Evolutionary conservation across 2,888 invertebrate genomes (phyloP), one percentile per base, ranked within the genome.

Genomic region (Drosophila vallismaia): DNA sequence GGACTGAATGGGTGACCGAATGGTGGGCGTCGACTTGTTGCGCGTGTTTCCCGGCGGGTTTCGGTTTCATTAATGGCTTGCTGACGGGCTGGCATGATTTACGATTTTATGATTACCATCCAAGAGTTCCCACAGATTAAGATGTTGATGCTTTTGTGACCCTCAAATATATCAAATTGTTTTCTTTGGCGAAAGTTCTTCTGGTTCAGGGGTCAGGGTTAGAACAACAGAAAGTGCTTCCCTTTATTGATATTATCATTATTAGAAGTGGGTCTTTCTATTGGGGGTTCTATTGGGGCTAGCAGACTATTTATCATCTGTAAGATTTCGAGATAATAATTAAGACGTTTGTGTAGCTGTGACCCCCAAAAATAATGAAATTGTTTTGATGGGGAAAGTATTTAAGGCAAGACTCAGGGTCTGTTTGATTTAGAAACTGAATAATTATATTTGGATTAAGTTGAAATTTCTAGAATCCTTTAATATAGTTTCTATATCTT

Each of bases 21-120:
- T 62, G 44, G 29, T 64, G 63, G 63, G 63, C 63, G 66, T 49
- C 52, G 45, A 71, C 70, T 78, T 70, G 79, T 71, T 74, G 84
- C 81, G 84, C 78, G 73, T 81, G 81, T 77, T 50, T 33, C 49
- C 49, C 63, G 46, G 10, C 51, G 10, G n/a, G 53, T 49, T 49
- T 66, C 36, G 36, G 40, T 71, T 76, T 84, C 69, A 71, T 81
- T 84, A 78, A 81, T 81, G 64, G 58, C 49, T 63, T 29, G 36
- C 64, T 19, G 77, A 44, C 69, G 51, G 60, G 46, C 71, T 14
- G 19, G 19, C 8, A 19, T 42, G 81, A 82, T 82, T 84, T 82
- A 84, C 75, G 81, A 69, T 67, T 68, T 81, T 82, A 81, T 85
- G 85, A 79, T 79, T 77, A 58, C 62, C 70, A 36, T 42, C 48